phyloP scores from a whole-genome alignment of 2,888 invertebrate species.

The Eretmocerus hayati region DNA sequence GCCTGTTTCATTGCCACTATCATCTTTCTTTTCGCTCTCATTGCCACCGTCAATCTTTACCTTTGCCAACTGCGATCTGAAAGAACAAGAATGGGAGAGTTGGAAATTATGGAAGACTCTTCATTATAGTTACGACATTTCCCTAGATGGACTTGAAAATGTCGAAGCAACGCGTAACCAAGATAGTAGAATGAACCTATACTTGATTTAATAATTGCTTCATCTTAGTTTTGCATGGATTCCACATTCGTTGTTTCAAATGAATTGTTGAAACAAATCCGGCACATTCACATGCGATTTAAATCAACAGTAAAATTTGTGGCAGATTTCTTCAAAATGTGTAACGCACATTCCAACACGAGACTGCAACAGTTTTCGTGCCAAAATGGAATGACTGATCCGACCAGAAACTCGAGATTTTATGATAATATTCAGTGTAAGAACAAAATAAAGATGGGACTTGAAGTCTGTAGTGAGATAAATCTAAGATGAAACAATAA shows the following conservation, averaged over 20 bases:
- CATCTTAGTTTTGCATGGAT: constrained; percentile 40
- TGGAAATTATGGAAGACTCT: neutral
- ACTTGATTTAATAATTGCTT: too few relatives aligned
- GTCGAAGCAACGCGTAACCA: constrained; percentile 36
- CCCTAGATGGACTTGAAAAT: constrained; percentile 13
- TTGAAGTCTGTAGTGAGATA: too few relatives aligned
- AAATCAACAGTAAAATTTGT: neutral
- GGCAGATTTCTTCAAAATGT: too few relatives aligned
- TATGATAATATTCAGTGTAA: too few relatives aligned
- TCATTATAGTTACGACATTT: neutral
- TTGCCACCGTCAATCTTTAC: constrained; percentile 64
- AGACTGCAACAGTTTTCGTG: too few relatives aligned
- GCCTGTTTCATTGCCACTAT: constrained; percentile 83
- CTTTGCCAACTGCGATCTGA: constrained; percentile 72
- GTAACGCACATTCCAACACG: too few relatives aligned
- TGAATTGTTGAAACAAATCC: constrained; percentile 32
- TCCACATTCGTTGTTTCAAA: constrained; percentile 37
- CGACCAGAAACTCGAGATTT: too few relatives aligned
- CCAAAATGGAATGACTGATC: too few relatives aligned
- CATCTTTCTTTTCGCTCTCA: constrained; percentile 72
- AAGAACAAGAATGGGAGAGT: constrained; percentile 5
- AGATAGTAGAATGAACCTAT: constrained; percentile 26
- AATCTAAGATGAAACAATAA: too few relatives aligned
- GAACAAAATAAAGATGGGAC: too few relatives aligned
- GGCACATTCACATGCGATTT: constrained; percentile 35